Percentiles rank a stretch among this genome's conserved stretches.
Conservation (phyloP, 2,888 invertebrate species). For the Gibbula magus region DNA sequence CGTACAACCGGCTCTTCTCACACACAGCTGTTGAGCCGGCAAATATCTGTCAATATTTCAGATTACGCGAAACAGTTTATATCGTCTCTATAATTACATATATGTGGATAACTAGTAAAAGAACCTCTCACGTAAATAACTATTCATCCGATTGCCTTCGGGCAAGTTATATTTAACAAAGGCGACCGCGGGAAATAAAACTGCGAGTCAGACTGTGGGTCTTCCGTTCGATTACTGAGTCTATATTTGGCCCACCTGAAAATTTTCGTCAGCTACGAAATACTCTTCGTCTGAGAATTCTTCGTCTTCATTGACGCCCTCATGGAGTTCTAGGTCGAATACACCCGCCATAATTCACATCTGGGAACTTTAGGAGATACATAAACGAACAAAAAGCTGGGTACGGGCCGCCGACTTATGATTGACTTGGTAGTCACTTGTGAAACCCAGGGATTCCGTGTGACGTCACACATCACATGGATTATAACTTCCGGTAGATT, state of each 20-base stretch:
- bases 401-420: constrained; percentile 31
- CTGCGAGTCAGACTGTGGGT: constrained; percentile 1
- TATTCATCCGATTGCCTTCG: too few species aligned
- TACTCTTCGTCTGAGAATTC: constrained; percentile 88
- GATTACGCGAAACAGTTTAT: too few species aligned
- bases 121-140: too few species aligned
- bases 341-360: constrained; percentile 80
- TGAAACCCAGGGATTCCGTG: constrained; percentile 65
- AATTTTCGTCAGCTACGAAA: constrained; percentile 80
- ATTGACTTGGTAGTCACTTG: constrained; percentile 44
- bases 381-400: constrained; percentile 34
- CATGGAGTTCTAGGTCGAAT: constrained; percentile 92
- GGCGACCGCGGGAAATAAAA: too few species aligned
- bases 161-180: too few species aligned
- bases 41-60: too few species aligned
- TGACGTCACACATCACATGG: constrained; percentile 65
- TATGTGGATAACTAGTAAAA: too few species aligned
- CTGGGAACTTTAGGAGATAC: constrained; percentile 33
- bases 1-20: too few species aligned
- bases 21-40: too few species aligned
- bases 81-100: too few species aligned
- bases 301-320: constrained; percentile 67
- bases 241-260: constrained; percentile 81
- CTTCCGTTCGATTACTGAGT: constrained; percentile 57
- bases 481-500: constrained; percentile 44